Conservation (phyloP, 1,140 invertebrate species). For the Heliconius eleuchia region DNA sequence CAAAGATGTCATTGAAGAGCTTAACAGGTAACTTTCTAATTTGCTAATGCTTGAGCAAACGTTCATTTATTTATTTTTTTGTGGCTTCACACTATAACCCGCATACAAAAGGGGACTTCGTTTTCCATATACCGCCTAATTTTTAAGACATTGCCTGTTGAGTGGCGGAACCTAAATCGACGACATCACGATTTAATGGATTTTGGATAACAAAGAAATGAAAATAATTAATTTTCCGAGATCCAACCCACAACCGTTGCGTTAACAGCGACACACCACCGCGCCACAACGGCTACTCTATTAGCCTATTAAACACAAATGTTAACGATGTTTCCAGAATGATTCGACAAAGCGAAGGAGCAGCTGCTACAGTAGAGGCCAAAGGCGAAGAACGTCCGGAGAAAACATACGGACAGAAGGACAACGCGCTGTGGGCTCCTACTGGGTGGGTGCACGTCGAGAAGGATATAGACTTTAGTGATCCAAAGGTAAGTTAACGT, state of each 20-base stretch:
- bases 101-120: too few species aligned
- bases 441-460: conserved; percentile 91
- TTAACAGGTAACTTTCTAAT: conserved; percentile 81
- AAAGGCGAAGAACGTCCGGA: conserved; percentile 51
- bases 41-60: not conserved
- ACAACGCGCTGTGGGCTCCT: conserved; percentile 85
- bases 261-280: too few species aligned
- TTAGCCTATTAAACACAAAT: too few species aligned
- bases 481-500: conserved; percentile 85
- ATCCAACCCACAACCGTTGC: too few species aligned
- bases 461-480: conserved; percentile 88
- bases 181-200: too few species aligned
- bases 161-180: too few species aligned
- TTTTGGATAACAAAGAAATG: too few species aligned
- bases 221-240: too few species aligned
- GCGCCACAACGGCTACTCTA: too few species aligned
- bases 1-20: conserved; percentile 89
- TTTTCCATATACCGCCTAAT: conserved; percentile 8
- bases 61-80: not conserved
- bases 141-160: too few species aligned
- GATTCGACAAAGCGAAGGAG: conserved; percentile 80
- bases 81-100: too few species aligned
- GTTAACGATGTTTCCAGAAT: conserved; percentile 71
- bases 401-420: conserved; percentile 67
- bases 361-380: conserved; percentile 48